Conservation (phyloP, 1,140 invertebrate genomes). For the Stenopsyche tienmushanensis region DNA sequence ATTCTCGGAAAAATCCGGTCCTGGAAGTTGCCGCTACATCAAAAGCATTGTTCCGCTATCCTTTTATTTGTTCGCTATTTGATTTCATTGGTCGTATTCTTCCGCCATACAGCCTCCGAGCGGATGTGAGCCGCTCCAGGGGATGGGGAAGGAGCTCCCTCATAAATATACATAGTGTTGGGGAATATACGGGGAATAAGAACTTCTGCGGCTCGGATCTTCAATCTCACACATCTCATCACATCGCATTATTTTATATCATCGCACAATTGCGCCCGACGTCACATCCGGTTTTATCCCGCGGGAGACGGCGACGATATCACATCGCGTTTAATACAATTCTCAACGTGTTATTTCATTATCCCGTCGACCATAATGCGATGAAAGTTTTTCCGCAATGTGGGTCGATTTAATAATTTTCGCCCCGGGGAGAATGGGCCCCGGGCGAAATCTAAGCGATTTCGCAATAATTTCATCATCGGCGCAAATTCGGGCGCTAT, state of each 20-base stretch:
- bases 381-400: too few species aligned
- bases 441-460: too few species aligned
- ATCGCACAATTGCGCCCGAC: background rate
- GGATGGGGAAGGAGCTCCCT: constrained; percentile 7
- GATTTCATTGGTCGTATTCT: constrained; percentile 42
- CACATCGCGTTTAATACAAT: too few species aligned
- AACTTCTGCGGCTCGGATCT: background rate
- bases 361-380: too few species aligned
- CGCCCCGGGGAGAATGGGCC: too few species aligned
- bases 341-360: too few species aligned
- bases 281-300: background rate
- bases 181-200: background rate
- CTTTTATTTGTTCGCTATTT: constrained; percentile 43
- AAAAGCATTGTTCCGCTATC: constrained; percentile 41
- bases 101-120: constrained; percentile 18
- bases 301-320: background rate
- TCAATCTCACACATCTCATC: background rate
- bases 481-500: too few species aligned
- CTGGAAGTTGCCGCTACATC: constrained; percentile 27
- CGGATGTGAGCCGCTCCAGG: background rate
- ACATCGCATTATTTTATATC: too few species aligned
- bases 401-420: background rate
- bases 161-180: constrained; percentile 37
- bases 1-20: constrained; percentile 1
- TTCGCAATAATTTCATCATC: too few species aligned